Percentiles rank a stretch among this genome's conserved stretches.
Conservation (phyloP, 1,140 invertebrate genomes). For the Ips typographus region DNA sequence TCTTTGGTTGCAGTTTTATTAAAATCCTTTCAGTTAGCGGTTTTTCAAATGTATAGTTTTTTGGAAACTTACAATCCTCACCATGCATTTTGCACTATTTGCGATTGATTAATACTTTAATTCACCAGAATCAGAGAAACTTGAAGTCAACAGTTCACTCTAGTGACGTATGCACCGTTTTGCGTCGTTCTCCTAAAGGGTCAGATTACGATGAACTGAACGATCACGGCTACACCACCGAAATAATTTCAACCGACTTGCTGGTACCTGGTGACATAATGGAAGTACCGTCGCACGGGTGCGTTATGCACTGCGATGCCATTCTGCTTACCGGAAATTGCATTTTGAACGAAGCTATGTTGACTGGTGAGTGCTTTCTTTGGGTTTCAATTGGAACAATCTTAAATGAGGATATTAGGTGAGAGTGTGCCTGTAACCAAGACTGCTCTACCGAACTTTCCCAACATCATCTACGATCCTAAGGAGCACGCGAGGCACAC, state of each 20-base stretch:
- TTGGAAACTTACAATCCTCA: no score
- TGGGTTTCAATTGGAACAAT: background rate
- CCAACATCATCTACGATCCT: slow-evolving; percentile 67
- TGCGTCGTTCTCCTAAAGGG: slow-evolving; percentile 49
- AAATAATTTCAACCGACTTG: slow-evolving; percentile 57
- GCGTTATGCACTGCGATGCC: slow-evolving; percentile 83
- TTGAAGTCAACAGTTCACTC: slow-evolving; percentile 70
- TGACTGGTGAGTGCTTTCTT: slow-evolving; percentile 70
- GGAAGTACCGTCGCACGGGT: slow-evolving; percentile 76
- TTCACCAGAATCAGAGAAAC: slow-evolving; percentile 68
- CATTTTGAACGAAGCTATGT: slow-evolving; percentile 95
- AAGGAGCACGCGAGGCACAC: slow-evolving; percentile 89
- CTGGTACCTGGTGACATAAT: slow-evolving; percentile 84
- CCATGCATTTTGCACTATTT: background rate
- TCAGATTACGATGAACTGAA: slow-evolving; percentile 28
- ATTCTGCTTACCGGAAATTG: slow-evolving; percentile 81
- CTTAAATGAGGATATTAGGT: slow-evolving; percentile 53
- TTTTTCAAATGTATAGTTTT: no score
- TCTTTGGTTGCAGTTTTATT: no score
- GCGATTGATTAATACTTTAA: background rate
- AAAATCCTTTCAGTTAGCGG: no score
- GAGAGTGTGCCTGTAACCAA: slow-evolving; percentile 92
- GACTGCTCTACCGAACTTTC: slow-evolving; percentile 74
- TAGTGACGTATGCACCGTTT: slow-evolving; percentile 65
- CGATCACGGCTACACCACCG: slow-evolving; percentile 32